These are phyloP conservation scores for Erinaceus europaeus DNA, from an alignment of 2,113 vertebrate genomes.

Conservation along the genomic window DNA sequence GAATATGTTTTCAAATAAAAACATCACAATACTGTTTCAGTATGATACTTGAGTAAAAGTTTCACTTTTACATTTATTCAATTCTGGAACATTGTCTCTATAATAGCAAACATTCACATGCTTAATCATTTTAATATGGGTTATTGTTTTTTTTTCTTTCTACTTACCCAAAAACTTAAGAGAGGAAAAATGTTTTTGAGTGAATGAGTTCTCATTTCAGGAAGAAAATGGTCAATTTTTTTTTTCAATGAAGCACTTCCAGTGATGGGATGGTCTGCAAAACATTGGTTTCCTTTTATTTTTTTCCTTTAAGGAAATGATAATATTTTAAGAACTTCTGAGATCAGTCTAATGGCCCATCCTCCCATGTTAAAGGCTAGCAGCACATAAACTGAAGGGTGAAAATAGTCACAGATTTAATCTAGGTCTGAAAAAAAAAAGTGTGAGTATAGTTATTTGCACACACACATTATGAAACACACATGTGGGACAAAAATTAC, in stretches of 20 bases:
- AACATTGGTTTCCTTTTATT: slow-evolving; percentile 23
- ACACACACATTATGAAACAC: background rate
- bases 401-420: slow-evolving; percentile 24
- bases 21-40: slow-evolving; percentile 16
- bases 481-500: background rate
- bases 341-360: slow-evolving; percentile 7
- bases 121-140: slow-evolving; percentile 45
- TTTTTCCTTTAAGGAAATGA: slow-evolving; percentile 44
- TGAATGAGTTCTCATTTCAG: background rate
- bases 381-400: background rate
- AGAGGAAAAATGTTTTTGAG: slow-evolving; percentile 2
- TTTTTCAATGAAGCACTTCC: background rate
- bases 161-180: slow-evolving; percentile 37
- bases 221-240: background rate
- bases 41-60: slow-evolving; percentile 22
- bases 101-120: slow-evolving; percentile 34
- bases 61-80: slow-evolving; percentile 33
- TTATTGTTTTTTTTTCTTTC: slow-evolving; percentile 26
- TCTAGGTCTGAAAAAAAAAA: background rate
- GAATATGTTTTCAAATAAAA: slow-evolving; percentile 61
- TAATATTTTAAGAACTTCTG: slow-evolving; percentile 10
- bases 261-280: background rate
- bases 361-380: background rate
- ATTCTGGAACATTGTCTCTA: slow-evolving; percentile 30
- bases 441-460: background rate